Evolutionary conservation across 1,140 invertebrate species (phyloP), one percentile per base, ranked within the genome.

Genomic region (Heliconius hermathena): DNA sequence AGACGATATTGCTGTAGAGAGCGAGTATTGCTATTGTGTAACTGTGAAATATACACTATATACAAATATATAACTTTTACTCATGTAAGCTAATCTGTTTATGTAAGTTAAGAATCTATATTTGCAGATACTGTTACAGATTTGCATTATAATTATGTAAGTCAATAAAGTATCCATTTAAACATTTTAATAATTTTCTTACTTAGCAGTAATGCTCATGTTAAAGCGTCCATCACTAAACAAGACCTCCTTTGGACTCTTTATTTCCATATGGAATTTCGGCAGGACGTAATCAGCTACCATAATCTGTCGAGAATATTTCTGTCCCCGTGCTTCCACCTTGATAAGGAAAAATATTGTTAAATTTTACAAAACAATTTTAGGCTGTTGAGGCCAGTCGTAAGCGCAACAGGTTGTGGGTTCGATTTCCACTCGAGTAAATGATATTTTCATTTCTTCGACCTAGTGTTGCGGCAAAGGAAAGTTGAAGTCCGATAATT

Each of bases 201-300:
- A 99, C 98, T 97, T 98, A 13, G 98, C 97, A 60, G 97, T 96
- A 16, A 99, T 95, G 33, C 97, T 97, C 9, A 97, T 97, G 18
- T 95, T 95, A 41, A 99, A 96, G 72, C 96, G 96, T 33, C 97
- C 96, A 77, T 98, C 97, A 77, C 96, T 97, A 87, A 98, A 97
- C 2, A 97, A 97, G 0, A 97, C 95, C 91, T 98, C 98, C 80
- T 97, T 95, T 2, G 98, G 97, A 1, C 98, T 96, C 73, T 97
- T 96, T 33, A 99, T 96, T 0, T 96, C 95, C 22, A 99, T 97
- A 89, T 99, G 96, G 92, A 99, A 99, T 86, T 99, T 98, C 0
- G 99, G 99, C 49, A 99, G 93, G 38, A 99, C 97, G 91, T 99
- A 99, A 94, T 99, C 98, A 4, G 98, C 98, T 18, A 99, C 97